A percentile compares a stretch with the other conserved stretches of the same genome.
Evolutionary conservation across 2,113 vertebrate genomes (phyloP).

Genomic region (Acrocephalus kingi): DNA sequence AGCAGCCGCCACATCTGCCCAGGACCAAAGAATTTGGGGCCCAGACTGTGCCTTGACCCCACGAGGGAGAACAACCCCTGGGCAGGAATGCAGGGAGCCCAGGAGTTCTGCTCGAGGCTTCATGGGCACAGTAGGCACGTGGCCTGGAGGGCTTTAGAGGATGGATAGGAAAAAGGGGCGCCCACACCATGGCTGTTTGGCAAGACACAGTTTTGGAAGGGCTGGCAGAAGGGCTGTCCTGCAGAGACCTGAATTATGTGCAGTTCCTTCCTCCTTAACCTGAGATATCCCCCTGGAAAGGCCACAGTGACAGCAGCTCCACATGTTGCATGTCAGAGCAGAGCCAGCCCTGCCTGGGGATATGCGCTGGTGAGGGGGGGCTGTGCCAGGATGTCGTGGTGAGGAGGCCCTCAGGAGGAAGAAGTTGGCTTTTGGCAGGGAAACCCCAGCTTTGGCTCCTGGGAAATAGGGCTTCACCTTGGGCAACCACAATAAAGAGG

Average conservation of each 20-base stretch:
- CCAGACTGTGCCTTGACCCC: accelerated
- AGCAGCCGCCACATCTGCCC: neutral
- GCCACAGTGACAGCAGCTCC: accelerated
- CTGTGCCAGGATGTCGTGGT: accelerated
- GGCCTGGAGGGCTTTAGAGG: neutral
- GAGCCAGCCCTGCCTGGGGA: neutral
- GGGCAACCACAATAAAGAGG: accelerated
- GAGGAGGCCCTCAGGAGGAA: neutral
- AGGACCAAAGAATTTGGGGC: accelerated
- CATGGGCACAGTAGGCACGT: accelerated
- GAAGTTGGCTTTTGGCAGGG: neutral
- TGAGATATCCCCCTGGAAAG: neutral
- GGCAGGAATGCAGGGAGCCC: neutral
- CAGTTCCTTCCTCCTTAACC: neutral
- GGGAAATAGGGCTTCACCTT: neutral
- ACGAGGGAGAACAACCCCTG: accelerated
- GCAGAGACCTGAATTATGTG: neutral
- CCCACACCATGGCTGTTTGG: accelerated
- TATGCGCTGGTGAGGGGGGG: accelerated
- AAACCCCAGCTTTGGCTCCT: neutral
- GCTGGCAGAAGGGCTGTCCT: neutral
- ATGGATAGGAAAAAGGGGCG: accelerated
- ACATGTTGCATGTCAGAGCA: accelerated
- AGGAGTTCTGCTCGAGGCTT: accelerated
- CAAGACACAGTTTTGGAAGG: neutral